Percentiles rank a stretch among this genome's conserved stretches.
These are phyloP conservation scores for Antennarius striatus DNA, from an alignment of 2,113 vertebrate genomes.

Conservation along the genomic window DNA sequence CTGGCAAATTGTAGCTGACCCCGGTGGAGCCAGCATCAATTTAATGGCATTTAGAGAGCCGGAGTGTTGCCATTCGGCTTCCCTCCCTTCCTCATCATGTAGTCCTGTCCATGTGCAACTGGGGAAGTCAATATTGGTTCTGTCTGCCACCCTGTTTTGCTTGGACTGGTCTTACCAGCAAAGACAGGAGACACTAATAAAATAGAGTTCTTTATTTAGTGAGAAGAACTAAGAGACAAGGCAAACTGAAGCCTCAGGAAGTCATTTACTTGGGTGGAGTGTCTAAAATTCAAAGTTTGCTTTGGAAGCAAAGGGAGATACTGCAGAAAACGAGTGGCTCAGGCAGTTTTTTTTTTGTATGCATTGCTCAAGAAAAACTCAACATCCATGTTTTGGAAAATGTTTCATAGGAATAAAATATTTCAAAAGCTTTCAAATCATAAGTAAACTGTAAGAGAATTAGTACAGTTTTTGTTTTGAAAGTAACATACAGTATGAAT, in stretches of 20 bases:
- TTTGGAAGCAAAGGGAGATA: conserved; percentile 18
- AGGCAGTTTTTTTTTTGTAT: not conserved
- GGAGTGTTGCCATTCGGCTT: conserved; percentile 38
- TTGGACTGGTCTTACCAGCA: conserved; percentile 46
- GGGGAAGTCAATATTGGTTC: conserved; percentile 62
- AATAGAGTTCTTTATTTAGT: conserved; percentile 55
- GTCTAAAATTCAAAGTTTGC: conserved; percentile 40
- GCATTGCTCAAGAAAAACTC: not conserved
- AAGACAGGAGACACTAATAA: conserved; percentile 53
- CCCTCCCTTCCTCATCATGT: conserved; percentile 16
- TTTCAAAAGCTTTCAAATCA: not conserved
- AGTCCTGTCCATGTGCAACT: conserved; percentile 41
- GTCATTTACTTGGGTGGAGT: conserved; percentile 48
- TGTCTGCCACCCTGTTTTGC: conserved; percentile 69
- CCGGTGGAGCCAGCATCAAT: conserved; percentile 63
- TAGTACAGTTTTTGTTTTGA: no score
- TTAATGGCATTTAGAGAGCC: conserved; percentile 60
- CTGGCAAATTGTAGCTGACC: conserved; percentile 34
- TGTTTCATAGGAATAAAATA: not conserved
- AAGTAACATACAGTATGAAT: not conserved
- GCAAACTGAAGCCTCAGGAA: conserved; percentile 45
- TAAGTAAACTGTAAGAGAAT: not conserved
- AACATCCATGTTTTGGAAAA: not conserved
- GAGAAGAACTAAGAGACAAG: conserved; percentile 38
- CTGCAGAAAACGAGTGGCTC: conserved; percentile 26